Conservation (phyloP, 2,797 vertebrate species). For the Sebastes taczanowskii region DNA sequence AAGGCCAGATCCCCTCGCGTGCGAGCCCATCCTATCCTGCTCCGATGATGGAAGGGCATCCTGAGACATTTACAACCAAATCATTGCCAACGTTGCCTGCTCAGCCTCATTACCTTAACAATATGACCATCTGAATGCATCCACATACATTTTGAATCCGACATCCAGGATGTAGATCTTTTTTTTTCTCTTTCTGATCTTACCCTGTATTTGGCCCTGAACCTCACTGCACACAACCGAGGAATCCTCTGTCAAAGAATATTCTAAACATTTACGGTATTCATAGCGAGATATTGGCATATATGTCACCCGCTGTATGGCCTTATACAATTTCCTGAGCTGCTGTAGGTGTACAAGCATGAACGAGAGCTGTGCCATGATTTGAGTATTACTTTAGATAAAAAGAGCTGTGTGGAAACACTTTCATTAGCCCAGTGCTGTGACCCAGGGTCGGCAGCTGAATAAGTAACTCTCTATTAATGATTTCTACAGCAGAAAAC, state of each 20-base stretch:
- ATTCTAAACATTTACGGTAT: slow-evolving; percentile 81
- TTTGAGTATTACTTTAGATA: slow-evolving; percentile 84
- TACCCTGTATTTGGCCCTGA: slow-evolving; percentile 32
- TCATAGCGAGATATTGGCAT: slow-evolving; percentile 69
- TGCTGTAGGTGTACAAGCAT: slow-evolving; percentile 72
- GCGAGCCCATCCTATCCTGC: slow-evolving; percentile 37
- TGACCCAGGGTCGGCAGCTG: slow-evolving; percentile 80
- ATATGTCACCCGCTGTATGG: slow-evolving; percentile 71
- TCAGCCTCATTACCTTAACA: slow-evolving; percentile 73
- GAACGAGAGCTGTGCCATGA: slow-evolving; percentile 75
- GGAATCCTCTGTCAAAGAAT: slow-evolving; percentile 61
- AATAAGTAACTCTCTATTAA: slow-evolving; percentile 88
- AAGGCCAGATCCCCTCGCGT: slow-evolving; percentile 74
- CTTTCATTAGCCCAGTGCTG: slow-evolving; percentile 83
- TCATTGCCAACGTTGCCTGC: slow-evolving; percentile 47
- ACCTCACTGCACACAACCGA: slow-evolving; percentile 15
- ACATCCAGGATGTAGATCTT: slow-evolving; percentile 14
- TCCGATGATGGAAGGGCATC: slow-evolving; percentile 44
- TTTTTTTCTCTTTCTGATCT: slow-evolving; percentile 18
- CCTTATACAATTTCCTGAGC: slow-evolving; percentile 73
- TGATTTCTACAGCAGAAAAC: slow-evolving; percentile 87
- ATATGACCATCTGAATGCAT: slow-evolving; percentile 47
- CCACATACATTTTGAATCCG: slow-evolving; percentile 44
- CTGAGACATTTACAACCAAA: slow-evolving; percentile 64
- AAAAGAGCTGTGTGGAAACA: slow-evolving; percentile 83